Conservation (phyloP, 2,797 vertebrate species). For the Coracias cyanogaster region DNA sequence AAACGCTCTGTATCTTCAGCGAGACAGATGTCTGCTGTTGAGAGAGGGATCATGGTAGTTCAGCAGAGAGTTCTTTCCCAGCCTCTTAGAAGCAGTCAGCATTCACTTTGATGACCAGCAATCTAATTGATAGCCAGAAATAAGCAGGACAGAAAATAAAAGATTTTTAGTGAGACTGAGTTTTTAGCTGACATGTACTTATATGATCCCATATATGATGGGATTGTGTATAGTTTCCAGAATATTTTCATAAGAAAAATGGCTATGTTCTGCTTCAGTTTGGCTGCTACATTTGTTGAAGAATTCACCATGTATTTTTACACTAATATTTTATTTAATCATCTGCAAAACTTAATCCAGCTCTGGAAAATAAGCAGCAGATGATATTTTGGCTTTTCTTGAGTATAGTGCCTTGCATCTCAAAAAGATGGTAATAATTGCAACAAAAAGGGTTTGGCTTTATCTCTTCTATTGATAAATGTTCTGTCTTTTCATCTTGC, state of each 20-base stretch:
- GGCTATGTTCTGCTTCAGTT: background rate
- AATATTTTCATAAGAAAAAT: background rate
- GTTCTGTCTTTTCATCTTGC: slow-evolving; percentile 67
- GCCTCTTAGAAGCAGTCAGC: background rate
- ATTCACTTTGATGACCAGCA: background rate
- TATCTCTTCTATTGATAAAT: slow-evolving; percentile 66
- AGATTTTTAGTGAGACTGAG: background rate
- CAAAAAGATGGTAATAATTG: slow-evolving; percentile 39
- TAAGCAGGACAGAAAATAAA: background rate
- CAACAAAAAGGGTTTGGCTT: slow-evolving; percentile 65
- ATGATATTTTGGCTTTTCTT: slow-evolving; percentile 38
- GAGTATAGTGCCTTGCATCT: background rate
- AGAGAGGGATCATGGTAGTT: background rate
- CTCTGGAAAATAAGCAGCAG: background rate
- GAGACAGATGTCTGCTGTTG: background rate
- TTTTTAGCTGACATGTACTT: background rate
- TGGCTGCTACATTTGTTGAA: background rate
- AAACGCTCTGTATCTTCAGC: slow-evolving; percentile 9
- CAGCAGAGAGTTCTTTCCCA: background rate
- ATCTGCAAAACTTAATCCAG: background rate
- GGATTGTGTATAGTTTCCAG: background rate
- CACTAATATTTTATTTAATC: slow-evolving; percentile 23
- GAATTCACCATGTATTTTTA: background rate
- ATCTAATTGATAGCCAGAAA: background rate
- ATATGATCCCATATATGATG: background rate